Percentiles rank a stretch among this genome's conserved stretches.
These are phyloP conservation scores for Lonchura striata DNA, from an alignment of 2,113 vertebrate species.

Conservation along the genomic window DNA sequence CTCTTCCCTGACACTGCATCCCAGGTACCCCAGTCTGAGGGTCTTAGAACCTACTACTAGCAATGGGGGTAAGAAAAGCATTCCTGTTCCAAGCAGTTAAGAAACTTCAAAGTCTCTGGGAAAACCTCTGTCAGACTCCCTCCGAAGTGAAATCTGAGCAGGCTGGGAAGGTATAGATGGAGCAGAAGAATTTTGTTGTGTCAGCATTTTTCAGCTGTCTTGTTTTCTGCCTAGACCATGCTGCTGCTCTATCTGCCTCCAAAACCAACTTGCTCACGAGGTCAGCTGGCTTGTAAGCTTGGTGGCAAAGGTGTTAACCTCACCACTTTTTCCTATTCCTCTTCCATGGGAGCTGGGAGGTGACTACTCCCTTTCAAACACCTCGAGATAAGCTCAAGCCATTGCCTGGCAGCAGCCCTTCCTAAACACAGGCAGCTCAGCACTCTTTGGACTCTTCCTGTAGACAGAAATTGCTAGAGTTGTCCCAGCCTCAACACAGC, in stretches of 20 bases:
- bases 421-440: not conserved
- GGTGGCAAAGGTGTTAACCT: not conserved
- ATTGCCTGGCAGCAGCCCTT: not conserved
- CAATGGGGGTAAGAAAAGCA: not conserved
- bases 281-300: not conserved
- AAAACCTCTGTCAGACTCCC: not conserved
- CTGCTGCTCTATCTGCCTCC: not conserved
- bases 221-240: not conserved
- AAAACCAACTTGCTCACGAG: conserved; percentile 8
- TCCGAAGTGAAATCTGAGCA: conserved; percentile 28
- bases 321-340: not conserved
- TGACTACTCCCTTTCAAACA: not conserved
- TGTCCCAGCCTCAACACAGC: not conserved
- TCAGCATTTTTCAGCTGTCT: not conserved
- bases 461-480: not conserved
- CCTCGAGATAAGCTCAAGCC: not conserved
- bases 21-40: not conserved
- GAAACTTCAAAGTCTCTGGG: not conserved
- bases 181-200: not conserved
- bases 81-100: not conserved
- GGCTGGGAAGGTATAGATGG: not conserved
- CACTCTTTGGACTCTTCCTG: not conserved
- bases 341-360: not conserved
- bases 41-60: not conserved
- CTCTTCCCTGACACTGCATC: not conserved